Percentiles rank a stretch among this genome's conserved stretches.
Evolutionary conservation across 2,113 vertebrate species (phyloP).

Genomic region (Amazona vittata): DNA sequence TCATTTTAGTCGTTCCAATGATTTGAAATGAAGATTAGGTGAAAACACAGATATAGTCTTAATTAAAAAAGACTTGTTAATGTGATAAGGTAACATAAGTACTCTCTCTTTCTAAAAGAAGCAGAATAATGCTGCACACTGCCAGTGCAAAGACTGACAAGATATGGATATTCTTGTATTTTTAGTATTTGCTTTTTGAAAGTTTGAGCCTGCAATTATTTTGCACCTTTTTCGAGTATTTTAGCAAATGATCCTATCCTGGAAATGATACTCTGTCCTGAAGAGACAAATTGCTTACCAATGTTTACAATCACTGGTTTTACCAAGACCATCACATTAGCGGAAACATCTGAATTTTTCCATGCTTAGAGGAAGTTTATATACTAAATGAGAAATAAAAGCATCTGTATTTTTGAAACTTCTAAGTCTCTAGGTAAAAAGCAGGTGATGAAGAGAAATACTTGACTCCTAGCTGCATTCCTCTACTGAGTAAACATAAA

Average conservation of each 20-base stretch:
- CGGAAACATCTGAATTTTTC: neutral
- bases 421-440: neutral
- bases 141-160: neutral
- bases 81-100: neutral
- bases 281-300: neutral
- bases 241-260: neutral
- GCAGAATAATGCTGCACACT: neutral
- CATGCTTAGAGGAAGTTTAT: neutral
- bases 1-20: neutral
- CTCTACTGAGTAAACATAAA: neutral
- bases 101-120: neutral
- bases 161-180: neutral
- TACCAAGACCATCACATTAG: neutral
- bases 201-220: neutral
- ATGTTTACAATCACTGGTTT: neutral
- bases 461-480: neutral
- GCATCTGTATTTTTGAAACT: neutral
- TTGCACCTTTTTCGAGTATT: neutral
- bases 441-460: neutral
- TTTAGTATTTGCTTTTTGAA: neutral
- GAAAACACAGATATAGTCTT: neutral
- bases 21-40: neutral
- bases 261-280: neutral
- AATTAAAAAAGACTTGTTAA: neutral
- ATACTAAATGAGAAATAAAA: neutral